phyloP scores from a whole-genome alignment of 2,888 invertebrate species.

The Cryptocephalus moraei region DNA sequence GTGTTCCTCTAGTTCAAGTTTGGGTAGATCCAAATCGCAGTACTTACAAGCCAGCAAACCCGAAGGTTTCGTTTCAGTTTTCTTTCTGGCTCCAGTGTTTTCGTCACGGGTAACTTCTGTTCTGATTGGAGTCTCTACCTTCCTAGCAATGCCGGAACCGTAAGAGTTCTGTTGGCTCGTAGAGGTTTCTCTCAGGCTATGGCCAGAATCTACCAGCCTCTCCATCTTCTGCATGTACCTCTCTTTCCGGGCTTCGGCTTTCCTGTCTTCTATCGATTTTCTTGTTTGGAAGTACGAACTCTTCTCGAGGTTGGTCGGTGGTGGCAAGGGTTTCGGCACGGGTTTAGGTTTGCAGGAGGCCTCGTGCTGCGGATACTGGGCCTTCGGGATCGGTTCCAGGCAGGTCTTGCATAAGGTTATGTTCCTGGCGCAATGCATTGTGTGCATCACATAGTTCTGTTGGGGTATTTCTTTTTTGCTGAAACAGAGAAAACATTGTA shows the following conservation, averaged over 20 bases:
- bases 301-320: conserved; percentile 23
- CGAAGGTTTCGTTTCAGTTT: conserved; percentile 4
- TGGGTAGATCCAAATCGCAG: conserved; percentile 56
- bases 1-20: conserved; percentile 50
- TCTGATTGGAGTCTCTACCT: background rate
- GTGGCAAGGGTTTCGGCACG: conserved; percentile 25
- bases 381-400: conserved; percentile 53
- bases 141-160: background rate
- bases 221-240: conserved; percentile 18
- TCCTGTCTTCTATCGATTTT: conserved; percentile 27
- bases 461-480: conserved; percentile 61
- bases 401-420: conserved; percentile 55
- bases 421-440: conserved; percentile 58
- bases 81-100: background rate
- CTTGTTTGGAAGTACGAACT: conserved; percentile 24
- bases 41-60: conserved; percentile 48
- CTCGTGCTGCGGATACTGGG: conserved; percentile 48
- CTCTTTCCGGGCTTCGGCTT: conserved; percentile 22
- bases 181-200: conserved; percentile 14
- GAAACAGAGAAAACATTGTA: conserved; percentile 20
- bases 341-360: conserved; percentile 34
- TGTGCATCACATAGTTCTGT: conserved; percentile 59
- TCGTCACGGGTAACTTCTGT: background rate
- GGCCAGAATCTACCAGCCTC: conserved; percentile 22
- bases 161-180: background rate